These are phyloP conservation scores for Parotia lawesii DNA, from an alignment of 2,113 vertebrate species.

Conservation along the genomic window DNA sequence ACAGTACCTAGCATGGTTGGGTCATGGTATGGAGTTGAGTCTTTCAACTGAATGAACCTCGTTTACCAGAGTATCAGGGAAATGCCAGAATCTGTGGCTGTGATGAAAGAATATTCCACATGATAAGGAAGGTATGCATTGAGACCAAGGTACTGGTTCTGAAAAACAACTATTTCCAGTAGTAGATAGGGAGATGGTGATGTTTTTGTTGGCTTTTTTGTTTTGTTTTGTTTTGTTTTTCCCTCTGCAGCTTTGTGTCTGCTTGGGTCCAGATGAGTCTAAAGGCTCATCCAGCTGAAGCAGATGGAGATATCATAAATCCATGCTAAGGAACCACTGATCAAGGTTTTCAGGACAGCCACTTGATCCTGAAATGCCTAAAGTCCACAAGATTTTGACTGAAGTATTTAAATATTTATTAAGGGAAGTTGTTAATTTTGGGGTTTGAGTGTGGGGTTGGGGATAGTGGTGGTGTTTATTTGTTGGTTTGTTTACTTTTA, in stretches of 20 bases:
- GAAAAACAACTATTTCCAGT: background rate
- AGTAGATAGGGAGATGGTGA: background rate
- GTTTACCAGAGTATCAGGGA: background rate
- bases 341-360: background rate
- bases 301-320: background rate
- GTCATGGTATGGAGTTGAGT: background rate
- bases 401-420: background rate
- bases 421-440: background rate
- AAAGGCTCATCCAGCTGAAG: background rate
- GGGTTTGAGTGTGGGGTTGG: background rate
- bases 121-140: background rate
- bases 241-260: background rate
- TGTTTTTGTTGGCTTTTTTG: accelerated
- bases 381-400: background rate
- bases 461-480: background rate
- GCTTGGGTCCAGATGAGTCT: background rate
- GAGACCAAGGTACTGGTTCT: background rate
- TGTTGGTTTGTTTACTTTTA: background rate
- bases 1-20: background rate
- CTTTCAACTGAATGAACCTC: background rate
- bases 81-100: background rate
- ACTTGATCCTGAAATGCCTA: background rate
- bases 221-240: accelerated
- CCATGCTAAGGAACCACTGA: background rate
- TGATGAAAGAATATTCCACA: background rate